phyloP scores from a whole-genome alignment of 2,888 invertebrate genomes.

The Julus scandinavius region DNA sequence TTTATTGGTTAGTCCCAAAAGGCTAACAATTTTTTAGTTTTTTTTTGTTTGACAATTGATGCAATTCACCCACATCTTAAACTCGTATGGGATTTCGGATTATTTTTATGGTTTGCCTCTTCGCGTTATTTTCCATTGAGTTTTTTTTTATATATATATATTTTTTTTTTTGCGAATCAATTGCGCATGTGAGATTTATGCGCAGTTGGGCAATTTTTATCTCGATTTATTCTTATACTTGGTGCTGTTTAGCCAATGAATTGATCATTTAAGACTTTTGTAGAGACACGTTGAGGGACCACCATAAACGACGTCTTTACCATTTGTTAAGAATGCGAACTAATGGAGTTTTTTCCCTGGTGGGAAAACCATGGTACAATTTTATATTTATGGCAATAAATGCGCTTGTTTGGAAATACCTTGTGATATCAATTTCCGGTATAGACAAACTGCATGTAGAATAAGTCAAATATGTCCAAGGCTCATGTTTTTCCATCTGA shows the following conservation, averaged over 20 bases:
- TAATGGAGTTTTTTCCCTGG: too few species aligned
- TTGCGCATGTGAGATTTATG: conserved; percentile 35
- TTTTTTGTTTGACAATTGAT: conserved; percentile 25
- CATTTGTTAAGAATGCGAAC: neutral
- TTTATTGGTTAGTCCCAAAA: conserved; percentile 31
- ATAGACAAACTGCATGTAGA: too few species aligned
- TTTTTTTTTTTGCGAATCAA: neutral
- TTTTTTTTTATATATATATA: too few species aligned
- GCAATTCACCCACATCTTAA: conserved; percentile 21
- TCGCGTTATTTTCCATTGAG: neutral
- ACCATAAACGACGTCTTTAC: neutral
- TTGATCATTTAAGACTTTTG: neutral
- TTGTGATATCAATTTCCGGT: too few species aligned
- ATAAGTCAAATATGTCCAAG: too few species aligned
- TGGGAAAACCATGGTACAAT: too few species aligned
- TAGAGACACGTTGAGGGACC: neutral
- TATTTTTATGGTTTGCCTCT: neutral
- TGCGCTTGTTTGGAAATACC: too few species aligned
- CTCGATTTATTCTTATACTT: neutral
- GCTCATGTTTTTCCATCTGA: too few species aligned
- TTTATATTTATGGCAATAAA: too few species aligned
- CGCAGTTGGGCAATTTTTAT: conserved; percentile 24
- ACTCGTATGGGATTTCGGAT: conserved; percentile 5
- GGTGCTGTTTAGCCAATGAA: conserved; percentile 22
- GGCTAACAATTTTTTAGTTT: conserved; percentile 11